A percentile compares a stretch with the other conserved stretches of the same genome.
Evolutionary conservation across 1,140 invertebrate species (phyloP).

Genomic region (Oryzaephilus surinamensis): DNA sequence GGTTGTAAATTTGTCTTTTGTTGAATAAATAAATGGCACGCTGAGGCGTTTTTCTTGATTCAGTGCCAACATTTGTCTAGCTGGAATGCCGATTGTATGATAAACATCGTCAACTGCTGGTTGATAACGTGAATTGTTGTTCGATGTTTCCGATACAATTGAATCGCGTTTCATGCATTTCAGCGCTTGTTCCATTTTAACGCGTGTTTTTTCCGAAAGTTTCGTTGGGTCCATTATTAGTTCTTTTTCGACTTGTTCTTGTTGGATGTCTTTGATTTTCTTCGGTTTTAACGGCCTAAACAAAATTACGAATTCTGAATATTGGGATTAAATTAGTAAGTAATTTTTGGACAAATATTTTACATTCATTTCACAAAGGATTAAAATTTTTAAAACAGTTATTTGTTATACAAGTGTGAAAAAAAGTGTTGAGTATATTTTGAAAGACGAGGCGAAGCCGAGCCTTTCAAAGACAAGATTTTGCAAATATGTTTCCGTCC

Average conservation of each 20-base stretch:
- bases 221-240: conserved; percentile 27
- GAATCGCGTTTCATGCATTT: conserved; percentile 19
- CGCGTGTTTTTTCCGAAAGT: conserved; percentile 35
- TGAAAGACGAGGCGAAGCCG: no score
- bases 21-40: conserved; percentile 25
- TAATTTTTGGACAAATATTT: no score
- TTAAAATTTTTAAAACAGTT: no score
- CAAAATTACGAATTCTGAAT: no score
- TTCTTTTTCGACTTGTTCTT: conserved; percentile 24
- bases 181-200: conserved; percentile 39
- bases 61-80: conserved; percentile 4
- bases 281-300: conserved; percentile 33
- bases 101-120: conserved; percentile 60
- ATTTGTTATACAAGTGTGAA: no score
- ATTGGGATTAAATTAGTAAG: no score
- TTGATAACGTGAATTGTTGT: conserved; percentile 63
- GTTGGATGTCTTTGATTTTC: conserved; percentile 26
- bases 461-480: no score
- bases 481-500: no score
- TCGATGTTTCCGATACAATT: conserved; percentile 21
- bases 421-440: no score
- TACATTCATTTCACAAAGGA: no score
- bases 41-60: conserved; percentile 30
- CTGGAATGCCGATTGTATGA: conserved; percentile 29
- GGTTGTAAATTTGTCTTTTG: conserved; percentile 13